phyloP scores from a whole-genome alignment of 2,797 vertebrate species.

The Cuniculus paca region DNA sequence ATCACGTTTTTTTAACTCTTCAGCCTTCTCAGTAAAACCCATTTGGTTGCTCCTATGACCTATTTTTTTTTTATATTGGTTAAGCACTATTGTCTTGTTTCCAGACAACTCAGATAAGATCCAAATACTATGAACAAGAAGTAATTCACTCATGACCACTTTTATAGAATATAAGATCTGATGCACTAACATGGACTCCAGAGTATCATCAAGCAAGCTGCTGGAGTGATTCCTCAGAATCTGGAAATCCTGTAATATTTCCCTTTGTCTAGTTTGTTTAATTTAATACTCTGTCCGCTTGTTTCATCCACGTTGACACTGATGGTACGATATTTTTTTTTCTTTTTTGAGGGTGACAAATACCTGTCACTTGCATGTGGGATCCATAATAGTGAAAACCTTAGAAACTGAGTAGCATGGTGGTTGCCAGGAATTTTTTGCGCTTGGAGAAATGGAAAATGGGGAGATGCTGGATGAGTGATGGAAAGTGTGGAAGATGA shows the following conservation, averaged over 20 bases:
- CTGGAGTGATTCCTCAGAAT: neutral
- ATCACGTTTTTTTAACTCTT: neutral
- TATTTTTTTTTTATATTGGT: neutral
- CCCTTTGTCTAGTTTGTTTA: neutral
- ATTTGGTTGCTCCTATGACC: neutral
- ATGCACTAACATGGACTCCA: neutral
- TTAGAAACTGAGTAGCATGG: neutral
- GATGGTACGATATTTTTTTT: too few relatives aligned
- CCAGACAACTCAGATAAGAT: neutral
- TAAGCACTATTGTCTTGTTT: neutral
- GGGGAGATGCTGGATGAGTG: accelerated
- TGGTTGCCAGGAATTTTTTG: neutral
- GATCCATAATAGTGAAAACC: neutral
- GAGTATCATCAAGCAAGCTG: neutral
- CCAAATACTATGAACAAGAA: neutral
- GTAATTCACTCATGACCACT: neutral
- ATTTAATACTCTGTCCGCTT: neutral
- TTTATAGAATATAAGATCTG: neutral
- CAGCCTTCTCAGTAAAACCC: neutral
- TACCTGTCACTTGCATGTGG: neutral
- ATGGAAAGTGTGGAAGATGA: neutral
- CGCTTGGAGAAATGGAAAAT: neutral
- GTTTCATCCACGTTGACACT: neutral
- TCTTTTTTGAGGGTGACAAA: neutral
- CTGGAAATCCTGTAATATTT: neutral